Conservation (phyloP, 2,113 vertebrate species). For the Trematomus loennbergii region DNA sequence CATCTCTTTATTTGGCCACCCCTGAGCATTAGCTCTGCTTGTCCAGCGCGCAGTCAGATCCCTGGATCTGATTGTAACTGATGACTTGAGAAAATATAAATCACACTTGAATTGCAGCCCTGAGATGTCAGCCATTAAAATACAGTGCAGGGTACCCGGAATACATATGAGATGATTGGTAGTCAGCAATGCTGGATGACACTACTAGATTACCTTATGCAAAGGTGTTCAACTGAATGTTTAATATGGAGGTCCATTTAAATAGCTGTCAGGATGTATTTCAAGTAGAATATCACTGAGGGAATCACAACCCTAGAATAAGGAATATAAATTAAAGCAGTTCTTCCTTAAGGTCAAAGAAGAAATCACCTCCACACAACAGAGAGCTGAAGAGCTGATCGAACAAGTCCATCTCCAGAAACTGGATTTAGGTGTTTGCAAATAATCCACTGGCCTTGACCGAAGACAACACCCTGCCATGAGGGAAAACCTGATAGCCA, state of each 20-base stretch:
- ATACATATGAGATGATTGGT: conserved; percentile 78
- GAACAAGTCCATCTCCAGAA: conserved; percentile 53
- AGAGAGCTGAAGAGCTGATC: conserved; percentile 43
- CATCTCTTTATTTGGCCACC: conserved; percentile 24
- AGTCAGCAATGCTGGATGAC: conserved; percentile 65
- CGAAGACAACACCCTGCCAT: conserved; percentile 60
- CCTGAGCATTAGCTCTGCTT: conserved; percentile 47
- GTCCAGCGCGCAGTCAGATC: conserved; percentile 66
- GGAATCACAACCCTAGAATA: conserved; percentile 39
- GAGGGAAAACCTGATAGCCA: conserved; percentile 55
- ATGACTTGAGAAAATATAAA: conserved; percentile 79
- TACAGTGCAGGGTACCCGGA: conserved; percentile 68
- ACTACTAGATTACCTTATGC: conserved; percentile 64
- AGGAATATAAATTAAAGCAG: conserved; percentile 58
- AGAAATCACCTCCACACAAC: conserved; percentile 41
- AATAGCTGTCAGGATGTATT: conserved; percentile 66
- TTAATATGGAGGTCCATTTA: conserved; percentile 64
- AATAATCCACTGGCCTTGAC: conserved; percentile 76
- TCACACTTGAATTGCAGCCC: conserved; percentile 78
- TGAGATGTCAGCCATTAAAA: conserved; percentile 79
- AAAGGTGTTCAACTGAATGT: conserved; percentile 69
- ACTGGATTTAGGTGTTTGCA: conserved; percentile 75
- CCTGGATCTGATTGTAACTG: conserved; percentile 77
- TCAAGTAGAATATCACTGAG: conserved; percentile 45
- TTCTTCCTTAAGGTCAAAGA: conserved; percentile 29